These are phyloP conservation scores for Neelides folsomi DNA, from an alignment of 2,888 invertebrate genomes.

Conservation along the genomic window DNA sequence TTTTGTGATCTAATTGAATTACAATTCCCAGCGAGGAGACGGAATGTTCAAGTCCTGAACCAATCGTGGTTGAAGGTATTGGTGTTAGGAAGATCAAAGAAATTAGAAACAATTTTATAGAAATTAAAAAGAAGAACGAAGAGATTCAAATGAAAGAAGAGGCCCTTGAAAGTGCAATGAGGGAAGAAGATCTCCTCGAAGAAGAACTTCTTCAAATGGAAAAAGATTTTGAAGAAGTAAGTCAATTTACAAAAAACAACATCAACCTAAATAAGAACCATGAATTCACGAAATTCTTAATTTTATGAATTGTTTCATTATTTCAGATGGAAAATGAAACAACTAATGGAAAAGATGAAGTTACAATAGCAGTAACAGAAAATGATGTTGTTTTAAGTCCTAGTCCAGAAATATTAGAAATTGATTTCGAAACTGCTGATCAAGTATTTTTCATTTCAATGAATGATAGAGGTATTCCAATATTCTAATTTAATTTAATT, in stretches of 20 bases:
- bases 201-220: slow-evolving; percentile 46
- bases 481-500: background rate
- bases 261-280: background rate
- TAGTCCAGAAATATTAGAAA: slow-evolving; percentile 36
- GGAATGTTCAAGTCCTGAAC: too few species aligned
- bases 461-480: slow-evolving; percentile 56
- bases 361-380: slow-evolving; percentile 16
- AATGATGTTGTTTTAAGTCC: slow-evolving; percentile 18
- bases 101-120: slow-evolving; percentile 16
- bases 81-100: too few species aligned
- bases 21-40: too few species aligned
- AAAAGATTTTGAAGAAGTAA: slow-evolving; percentile 37
- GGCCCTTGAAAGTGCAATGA: slow-evolving; percentile 41
- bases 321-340: slow-evolving; percentile 20
- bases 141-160: slow-evolving; percentile 44
- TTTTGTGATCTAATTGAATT: too few species aligned
- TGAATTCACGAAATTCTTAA: background rate
- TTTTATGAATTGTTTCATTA: background rate
- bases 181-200: slow-evolving; percentile 47
- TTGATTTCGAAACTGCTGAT: slow-evolving; percentile 53
- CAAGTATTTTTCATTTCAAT: slow-evolving; percentile 57
- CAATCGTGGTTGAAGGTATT: too few species aligned
- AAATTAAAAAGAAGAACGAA: slow-evolving; percentile 42
- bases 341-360: slow-evolving; percentile 11
- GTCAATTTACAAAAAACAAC: too few species aligned